Evolutionary conservation across 2,797 vertebrate species (phyloP), one percentile per base, ranked within the genome.

Genomic region (Jordanella pulchra): DNA sequence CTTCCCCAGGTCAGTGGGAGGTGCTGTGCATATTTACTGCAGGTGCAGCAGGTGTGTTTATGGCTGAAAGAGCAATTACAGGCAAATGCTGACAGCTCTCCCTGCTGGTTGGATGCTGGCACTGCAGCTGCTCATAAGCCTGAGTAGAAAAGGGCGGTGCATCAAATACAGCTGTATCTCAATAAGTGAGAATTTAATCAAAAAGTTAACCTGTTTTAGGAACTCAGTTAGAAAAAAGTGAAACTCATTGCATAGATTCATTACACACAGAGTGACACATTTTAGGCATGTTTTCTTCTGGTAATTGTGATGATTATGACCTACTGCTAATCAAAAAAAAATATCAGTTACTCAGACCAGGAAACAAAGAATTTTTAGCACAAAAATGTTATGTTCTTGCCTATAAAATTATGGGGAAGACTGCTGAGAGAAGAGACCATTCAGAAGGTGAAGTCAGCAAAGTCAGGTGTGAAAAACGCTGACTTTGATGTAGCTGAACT

Each of bases 71-170:
- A 69, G 51, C 30, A 83, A 82, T 53, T n/a, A 64, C 65, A 75
- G 81, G 35, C 81, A 61, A 76, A 79, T 25, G 78, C 73, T 42
- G 69, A 85, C 86, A 83, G 88, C 89, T 28, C 90, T 65, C 90
- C 92, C 93, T 95, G 93, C 89, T 93, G 93, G 93, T 90, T 61
- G 70, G 80, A 88, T 71, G 81, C 85, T 76, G 84, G 76, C 90
- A 84, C 89, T 82, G 89, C 91, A 91, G 92, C 88, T 86, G 83
- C 86, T 88, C 79, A 80, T 81, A 89, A 89, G 93, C 92, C 93
- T 93, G 92, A 93, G 92, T 89, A 90, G 82, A 87, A 82, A 89
- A 92, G 92, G 90, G 87, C 92, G 89, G 72, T 87, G 83, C 67
- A 82, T 89, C 54, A 72, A 74, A 58, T 67, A 45, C 39, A 42